Evolutionary conservation across 2,888 invertebrate species (phyloP), one percentile per base, ranked within the genome.

Genomic region (Phortica okadai): DNA sequence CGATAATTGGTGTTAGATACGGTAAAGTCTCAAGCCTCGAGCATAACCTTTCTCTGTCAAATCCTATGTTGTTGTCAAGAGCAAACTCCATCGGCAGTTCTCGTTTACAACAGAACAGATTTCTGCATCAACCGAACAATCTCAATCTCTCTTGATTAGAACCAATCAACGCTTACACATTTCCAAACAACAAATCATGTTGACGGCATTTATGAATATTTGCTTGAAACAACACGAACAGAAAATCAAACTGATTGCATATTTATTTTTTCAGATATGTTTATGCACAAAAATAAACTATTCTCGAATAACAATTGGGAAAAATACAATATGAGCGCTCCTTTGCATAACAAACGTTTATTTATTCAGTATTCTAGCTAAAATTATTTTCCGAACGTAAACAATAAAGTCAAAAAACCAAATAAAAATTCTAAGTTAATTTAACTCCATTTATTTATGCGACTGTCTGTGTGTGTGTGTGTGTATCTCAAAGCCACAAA

Each of bases 381-480:
- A 59, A 59, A 59, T 21, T 16, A 21, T 59, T 59, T 56, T 56
- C 56, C 16, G 16, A 56, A 56, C 14, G 16, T 11, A 64, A 72
- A 59, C 21, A 67, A 74, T 76, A 74, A 76, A 78, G 6, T 41
- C 7, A 69, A 74, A 67, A 74, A 74, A 62, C 56, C 72, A 76
- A 64, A 76, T 78, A 80, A 80, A 81, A 86, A 80, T 79, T 79
- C 33, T 1, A 33, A 33, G 4, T 33, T 33, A 33, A 33, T 33
- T 33, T 33, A 33, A 33, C 33, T 33, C 33, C 33, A 33, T 33
- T 33, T 33, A 33, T 33, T 33, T 33, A 33, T 33, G 33, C 33
- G 33, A 33, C 3, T 33, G 33, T 33, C 3, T 33, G 33, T 33
- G 33, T 33, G 33, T 50, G 14, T 50, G 50, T 50, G 14, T 50